Conservation (phyloP, 2,113 vertebrate species). For the Nannobrachium achirus region DNA sequence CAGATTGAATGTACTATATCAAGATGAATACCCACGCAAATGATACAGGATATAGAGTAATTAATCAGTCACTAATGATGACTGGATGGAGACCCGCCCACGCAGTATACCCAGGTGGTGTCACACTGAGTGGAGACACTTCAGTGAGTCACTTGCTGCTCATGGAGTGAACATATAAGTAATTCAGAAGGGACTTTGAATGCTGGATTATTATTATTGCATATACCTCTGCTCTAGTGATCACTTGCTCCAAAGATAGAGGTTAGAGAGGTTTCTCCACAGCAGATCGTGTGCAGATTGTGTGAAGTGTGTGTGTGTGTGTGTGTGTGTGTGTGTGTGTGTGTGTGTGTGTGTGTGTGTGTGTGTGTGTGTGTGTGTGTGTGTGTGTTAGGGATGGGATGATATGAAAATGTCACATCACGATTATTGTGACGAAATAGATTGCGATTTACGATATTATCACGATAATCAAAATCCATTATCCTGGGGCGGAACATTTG, state of each 20-base stretch:
- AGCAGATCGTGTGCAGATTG: not conserved
- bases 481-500: too few relatives aligned
- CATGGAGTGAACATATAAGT: slow-evolving; percentile 12
- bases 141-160: not conserved
- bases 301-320: not conserved
- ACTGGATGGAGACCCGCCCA: not conserved
- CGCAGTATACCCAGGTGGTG: not conserved
- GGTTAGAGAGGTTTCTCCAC: not conserved
- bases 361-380: too few relatives aligned
- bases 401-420: too few relatives aligned
- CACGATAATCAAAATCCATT: too few relatives aligned
- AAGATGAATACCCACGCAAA: not conserved
- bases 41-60: not conserved
- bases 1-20: not conserved
- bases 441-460: too few relatives aligned
- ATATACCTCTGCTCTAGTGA: slow-evolving; percentile 1
- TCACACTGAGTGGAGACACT: not conserved
- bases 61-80: not conserved
- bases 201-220: slow-evolving; percentile 31
- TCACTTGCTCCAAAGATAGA: slow-evolving; percentile 4
- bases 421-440: too few relatives aligned
- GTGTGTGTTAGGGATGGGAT: too few relatives aligned
- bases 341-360: too few relatives aligned
- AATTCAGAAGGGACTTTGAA: slow-evolving; percentile 29
- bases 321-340: too few relatives aligned